Conservation (phyloP, 53 echinoderm and acorn worm genomes). For the Crossaster papposus region DNA sequence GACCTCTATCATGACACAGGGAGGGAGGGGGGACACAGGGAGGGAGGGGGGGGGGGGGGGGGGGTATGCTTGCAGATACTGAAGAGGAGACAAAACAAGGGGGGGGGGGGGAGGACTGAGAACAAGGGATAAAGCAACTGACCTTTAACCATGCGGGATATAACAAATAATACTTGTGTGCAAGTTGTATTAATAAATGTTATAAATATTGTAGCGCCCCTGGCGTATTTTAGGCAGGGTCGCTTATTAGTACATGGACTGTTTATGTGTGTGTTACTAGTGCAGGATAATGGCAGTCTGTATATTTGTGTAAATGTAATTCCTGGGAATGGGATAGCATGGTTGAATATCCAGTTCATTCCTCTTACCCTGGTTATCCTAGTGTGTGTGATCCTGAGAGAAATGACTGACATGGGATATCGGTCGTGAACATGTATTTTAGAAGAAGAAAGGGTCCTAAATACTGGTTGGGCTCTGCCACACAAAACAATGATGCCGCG, state of each 20-base stretch:
- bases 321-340: background rate
- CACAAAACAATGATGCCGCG: background rate
- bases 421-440: background rate
- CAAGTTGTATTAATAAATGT: conserved; percentile 50
- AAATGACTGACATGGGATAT: background rate
- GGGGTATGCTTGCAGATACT: conserved; percentile 12
- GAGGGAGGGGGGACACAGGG: background rate
- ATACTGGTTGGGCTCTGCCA: background rate
- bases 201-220: conserved; percentile 32
- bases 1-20: conserved; percentile 13
- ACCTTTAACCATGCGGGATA: conserved; percentile 41
- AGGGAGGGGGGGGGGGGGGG: background rate
- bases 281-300: background rate
- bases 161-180: conserved; percentile 21
- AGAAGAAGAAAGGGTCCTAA: background rate
- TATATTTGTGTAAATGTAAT: background rate
- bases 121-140: conserved; percentile 19
- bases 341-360: background rate
- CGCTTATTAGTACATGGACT: background rate
- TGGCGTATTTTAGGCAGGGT: background rate
- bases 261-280: background rate
- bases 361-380: background rate
- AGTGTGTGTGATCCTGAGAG: background rate
- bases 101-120: background rate
- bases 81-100: background rate